Percentiles rank a stretch among this genome's conserved stretches.
Conservation (phyloP, 2,113 vertebrate species). For the Lathamus discolor region DNA sequence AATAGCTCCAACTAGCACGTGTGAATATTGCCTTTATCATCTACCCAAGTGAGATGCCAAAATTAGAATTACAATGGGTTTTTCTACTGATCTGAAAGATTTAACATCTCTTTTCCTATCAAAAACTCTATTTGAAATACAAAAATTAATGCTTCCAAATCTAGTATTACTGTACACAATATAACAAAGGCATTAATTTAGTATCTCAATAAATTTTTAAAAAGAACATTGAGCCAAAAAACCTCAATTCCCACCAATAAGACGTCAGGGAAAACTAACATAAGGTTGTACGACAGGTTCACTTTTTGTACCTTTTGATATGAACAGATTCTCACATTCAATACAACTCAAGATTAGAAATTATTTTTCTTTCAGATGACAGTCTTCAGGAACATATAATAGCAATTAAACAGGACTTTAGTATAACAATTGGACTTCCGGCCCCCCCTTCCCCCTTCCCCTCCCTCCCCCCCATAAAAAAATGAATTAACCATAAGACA, state of each 20-base stretch:
- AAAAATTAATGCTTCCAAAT: conserved; percentile 24
- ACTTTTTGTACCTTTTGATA: not conserved
- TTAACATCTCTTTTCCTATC: not conserved
- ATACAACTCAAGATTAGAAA: not conserved
- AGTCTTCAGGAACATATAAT: not conserved
- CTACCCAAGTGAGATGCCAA: not conserved
- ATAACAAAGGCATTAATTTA: not conserved
- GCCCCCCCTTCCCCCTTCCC: too few species aligned
- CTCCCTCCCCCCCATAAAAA: not conserved
- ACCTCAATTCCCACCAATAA: not conserved
- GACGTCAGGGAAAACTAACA: not conserved
- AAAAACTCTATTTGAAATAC: conserved; percentile 29
- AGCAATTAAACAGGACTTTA: not conserved
- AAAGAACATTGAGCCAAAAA: not conserved
- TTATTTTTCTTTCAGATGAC: not conserved
- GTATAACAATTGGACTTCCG: not conserved
- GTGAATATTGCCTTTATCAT: conserved; percentile 1
- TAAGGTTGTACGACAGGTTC: not conserved
- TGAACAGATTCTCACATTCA: not conserved
- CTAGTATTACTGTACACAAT: not conserved
- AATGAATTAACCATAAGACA: not conserved
- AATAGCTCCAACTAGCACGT: not conserved
- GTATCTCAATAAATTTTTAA: not conserved
- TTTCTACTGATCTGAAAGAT: conserved; percentile 40
- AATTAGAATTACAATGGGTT: conserved; percentile 18